Conservation (phyloP, 2,888 invertebrate species). For the Pristionchus exspectatus region DNA sequence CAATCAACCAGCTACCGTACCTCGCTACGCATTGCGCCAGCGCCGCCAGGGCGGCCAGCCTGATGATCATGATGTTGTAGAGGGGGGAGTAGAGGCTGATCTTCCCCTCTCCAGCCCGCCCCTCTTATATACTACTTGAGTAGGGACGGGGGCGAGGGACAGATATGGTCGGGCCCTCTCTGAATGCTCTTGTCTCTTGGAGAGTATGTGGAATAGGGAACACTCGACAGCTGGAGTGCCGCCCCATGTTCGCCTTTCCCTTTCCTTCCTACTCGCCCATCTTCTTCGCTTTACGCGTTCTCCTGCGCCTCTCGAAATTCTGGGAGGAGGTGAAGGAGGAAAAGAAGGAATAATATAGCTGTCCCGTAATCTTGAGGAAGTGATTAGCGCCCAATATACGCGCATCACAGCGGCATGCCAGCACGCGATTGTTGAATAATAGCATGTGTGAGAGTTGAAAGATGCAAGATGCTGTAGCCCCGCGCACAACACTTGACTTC, state of each 20-base stretch:
- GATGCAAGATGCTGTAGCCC: background rate
- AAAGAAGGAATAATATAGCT: background rate
- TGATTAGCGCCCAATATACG: background rate
- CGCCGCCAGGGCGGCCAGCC: background rate
- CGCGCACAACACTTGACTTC: slow-evolving; percentile 14
- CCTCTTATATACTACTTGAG: slow-evolving; percentile 43
- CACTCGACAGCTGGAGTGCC: background rate
- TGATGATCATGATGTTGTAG: slow-evolving; percentile 1
- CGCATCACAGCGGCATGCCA: no score
- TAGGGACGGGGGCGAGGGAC: background rate
- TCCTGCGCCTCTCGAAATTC: background rate
- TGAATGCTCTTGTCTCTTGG: background rate
- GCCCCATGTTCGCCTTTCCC: slow-evolving; percentile 6
- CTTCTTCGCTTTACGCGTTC: background rate
- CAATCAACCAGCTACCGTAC: background rate
- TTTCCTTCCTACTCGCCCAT: background rate
- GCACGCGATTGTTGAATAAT: background rate
- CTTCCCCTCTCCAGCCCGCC: background rate
- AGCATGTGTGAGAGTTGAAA: background rate
- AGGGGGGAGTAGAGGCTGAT: background rate
- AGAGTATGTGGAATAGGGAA: background rate
- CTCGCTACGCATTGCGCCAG: slow-evolving; percentile 3
- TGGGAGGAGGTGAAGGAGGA: background rate
- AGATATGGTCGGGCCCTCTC: background rate
- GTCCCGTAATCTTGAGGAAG: background rate